Evolutionary conservation across 2,113 vertebrate genomes (phyloP).

Genomic region (Carassius gibelio): DNA sequence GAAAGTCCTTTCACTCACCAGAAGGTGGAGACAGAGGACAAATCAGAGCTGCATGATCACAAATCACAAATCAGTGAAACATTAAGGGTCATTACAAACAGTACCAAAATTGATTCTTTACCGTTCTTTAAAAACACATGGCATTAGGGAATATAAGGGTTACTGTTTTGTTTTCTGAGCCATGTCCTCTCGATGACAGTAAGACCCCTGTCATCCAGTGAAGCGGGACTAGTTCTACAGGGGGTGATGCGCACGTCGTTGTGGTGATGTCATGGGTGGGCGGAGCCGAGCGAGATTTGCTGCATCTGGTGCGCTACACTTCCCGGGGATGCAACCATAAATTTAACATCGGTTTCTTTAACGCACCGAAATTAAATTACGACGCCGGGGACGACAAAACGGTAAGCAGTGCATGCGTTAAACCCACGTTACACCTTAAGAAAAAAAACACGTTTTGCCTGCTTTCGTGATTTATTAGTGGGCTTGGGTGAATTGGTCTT

Average conservation of each 20-base stretch:
- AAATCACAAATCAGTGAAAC: neutral
- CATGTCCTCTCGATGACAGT: neutral
- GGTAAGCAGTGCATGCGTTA: conserved; percentile 32
- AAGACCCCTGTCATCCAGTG: neutral
- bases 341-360: conserved; percentile 38
- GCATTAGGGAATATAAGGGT: neutral
- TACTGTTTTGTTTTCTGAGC: neutral
- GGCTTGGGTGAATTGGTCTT: neutral
- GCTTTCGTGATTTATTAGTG: neutral
- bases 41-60: neutral
- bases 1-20: neutral
- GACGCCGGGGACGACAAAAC: conserved; percentile 32
- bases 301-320: conserved; percentile 45
- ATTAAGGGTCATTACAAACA: neutral
- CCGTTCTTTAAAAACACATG: neutral
- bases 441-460: neutral
- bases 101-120: neutral
- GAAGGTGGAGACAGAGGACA: conserved; percentile 24
- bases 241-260: conserved; percentile 29
- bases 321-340: conserved; percentile 55
- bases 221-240: neutral
- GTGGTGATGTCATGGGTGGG: conserved; percentile 44
- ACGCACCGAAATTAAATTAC: conserved; percentile 40
- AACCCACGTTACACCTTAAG: neutral
- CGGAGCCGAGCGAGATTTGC: conserved; percentile 43